Base-by-base conservation (phyloP, 2,888 invertebrate genomes). In the Augochlorella aurata region DNA sequence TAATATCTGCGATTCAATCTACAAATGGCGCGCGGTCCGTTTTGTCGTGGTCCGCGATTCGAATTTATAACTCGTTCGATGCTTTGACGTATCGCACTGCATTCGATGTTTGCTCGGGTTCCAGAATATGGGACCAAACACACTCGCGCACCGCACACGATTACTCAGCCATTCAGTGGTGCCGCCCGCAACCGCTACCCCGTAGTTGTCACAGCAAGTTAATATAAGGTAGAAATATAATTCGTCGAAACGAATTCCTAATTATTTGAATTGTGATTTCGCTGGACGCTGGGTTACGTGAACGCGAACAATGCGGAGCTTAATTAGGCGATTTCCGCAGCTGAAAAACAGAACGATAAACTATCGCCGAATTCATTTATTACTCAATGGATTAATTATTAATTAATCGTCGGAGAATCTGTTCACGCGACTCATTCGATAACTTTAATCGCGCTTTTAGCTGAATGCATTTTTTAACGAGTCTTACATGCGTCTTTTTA, bases 1-100 rank as follows among this genome's bases (percentile, higher is more conserved):
- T 83, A 86, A 91, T 87, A 90, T 90, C 88, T 76, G 81, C 89
- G 76, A 88, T 91, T 89, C 87, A 87, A 90, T 90, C 86, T 90
- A 81, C 84, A 86, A 89, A 89, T 84, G 82, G 86, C 71, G 82
- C 58, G 54, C 74, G 70, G 70, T 47, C 69, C 61, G 82, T 85
- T 84, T 87, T 85, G 86, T 86, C 86, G 82, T 0, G 72, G 77
- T 69, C 50, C 77, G 74, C 79, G 71, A 88, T 82, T 77, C 80
- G 80, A 89, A 91, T 91, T 90, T 89, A 90, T 90, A 90, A 87
- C 89, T 84, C 85, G 82, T 81, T 69, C 83, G 74, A 63, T 83
- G 85, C 88, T 90, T 89, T 88, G 91, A 91, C 88, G 87, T 89
- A 90, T 91, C 86, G 85, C 72, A 45, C 82, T 63, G 86, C 85